Conservation (phyloP, 2,113 vertebrate species). For the Verasper variegatus region DNA sequence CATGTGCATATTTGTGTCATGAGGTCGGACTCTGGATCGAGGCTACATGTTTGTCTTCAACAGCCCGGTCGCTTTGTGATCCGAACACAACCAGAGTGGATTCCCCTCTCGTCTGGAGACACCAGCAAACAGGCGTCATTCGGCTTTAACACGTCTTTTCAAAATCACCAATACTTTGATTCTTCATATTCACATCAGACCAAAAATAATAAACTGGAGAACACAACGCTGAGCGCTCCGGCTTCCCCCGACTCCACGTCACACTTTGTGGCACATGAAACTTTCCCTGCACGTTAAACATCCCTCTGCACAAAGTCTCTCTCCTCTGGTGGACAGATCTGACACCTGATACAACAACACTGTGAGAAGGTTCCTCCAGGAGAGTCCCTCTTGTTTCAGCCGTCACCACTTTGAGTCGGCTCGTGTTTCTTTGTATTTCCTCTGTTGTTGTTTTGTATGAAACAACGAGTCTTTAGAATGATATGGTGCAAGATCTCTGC, state of each 20-base stretch:
- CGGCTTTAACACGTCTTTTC: not conserved
- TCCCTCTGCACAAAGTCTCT: not conserved
- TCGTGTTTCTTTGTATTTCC: conserved; percentile 41
- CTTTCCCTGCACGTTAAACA: conserved; percentile 23
- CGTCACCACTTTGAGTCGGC: conserved; percentile 28
- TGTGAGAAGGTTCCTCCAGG: conserved; percentile 22
- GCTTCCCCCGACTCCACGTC: conserved; percentile 6
- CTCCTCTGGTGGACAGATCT: not conserved
- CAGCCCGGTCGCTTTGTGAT: conserved; percentile 15
- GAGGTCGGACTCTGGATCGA: conserved; percentile 56
- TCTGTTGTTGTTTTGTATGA: conserved; percentile 22
- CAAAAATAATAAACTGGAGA: conserved; percentile 2
- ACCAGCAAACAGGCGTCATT: conserved; percentile 11
- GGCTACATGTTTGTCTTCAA: conserved; percentile 62
- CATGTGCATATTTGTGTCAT: conserved; percentile 66
- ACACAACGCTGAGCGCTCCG: conserved; percentile 25
- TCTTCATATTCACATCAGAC: not conserved
- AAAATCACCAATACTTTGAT: not conserved
- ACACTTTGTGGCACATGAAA: conserved; percentile 44
- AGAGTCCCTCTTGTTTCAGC: conserved; percentile 45
- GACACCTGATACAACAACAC: conserved; percentile 22
- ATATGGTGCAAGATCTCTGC: conserved; percentile 67
- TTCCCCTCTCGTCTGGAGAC: conserved; percentile 21
- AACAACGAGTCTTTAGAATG: conserved; percentile 52
- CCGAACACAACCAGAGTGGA: conserved; percentile 3